Base-by-base conservation (phyloP, 2,113 vertebrate genomes). In the Enhydra lutris region DNA sequence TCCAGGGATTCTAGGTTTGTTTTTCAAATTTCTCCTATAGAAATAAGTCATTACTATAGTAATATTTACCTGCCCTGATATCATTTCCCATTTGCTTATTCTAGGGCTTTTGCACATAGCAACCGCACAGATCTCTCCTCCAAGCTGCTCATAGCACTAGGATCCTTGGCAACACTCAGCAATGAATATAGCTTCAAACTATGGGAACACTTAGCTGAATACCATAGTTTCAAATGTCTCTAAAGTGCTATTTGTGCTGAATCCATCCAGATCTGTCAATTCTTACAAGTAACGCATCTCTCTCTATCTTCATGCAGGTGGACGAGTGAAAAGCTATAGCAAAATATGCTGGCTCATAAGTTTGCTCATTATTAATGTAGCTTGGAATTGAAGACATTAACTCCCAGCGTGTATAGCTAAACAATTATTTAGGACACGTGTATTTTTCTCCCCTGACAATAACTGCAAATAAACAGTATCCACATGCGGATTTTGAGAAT, bases 1-100 rank as follows among this genome's bases (percentile, higher is more conserved):
- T 98, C 97, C 92, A 98, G 63, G 1, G 11, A 94, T 97, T 93
- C 91, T 97, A 96, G 90, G 81, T 98, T 98, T 1, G 95, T 95
- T 98, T 98, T 95, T 96, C 94, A 97, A 96, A 76, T 97, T 97
- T 98, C 89, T 96, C 97, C 98, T 98, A 98, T 26, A 98, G 97
- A 98, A 98, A 96, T 96, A 98, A 96, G 95, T 96, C 76, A 97
- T 98, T 98, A 98, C 98, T 98, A 98, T 98, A 98, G 97, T 95
- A 98, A 98, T 98, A 97, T 93, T 97, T 98, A 98, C 95, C 97
- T 97, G 98, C 95, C 91, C 96, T 97, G 94, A 95, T 97, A 98
- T 98, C 98, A 98, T 98, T 98, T 98, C 98, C 97, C 20, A 0
- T 95, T 99, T 93, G 86, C 85, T 98, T 98, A 96, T 98, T 98